Base-by-base conservation (phyloP, 2,113 vertebrate species). In the Hippotragus niger region DNA sequence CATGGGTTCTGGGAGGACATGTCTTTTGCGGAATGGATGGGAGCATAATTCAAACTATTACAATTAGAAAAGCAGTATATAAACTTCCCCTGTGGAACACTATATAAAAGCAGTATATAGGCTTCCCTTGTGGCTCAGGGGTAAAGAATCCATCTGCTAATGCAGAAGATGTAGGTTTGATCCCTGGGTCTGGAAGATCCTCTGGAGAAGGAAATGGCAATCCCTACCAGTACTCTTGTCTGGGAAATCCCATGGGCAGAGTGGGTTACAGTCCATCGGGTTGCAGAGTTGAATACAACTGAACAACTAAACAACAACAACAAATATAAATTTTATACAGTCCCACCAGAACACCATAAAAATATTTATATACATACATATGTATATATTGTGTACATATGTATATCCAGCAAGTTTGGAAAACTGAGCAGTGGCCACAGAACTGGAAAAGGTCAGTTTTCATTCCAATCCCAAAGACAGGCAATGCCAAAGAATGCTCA, bases 11-110 rank as follows among this genome's bases (percentile, higher is more conserved):
- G 15, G 21, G 7, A 74, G 60, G 52, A 40, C 16, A 9, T 53
- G 17, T 45, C 50, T 86, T 74, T 36, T 33, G 2, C 0, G 0
- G 3, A 12, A 40, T 16, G 7, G 4, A 1, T 55, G 0, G 10
- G 12, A 80, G 13, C 25, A 62, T 6, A 25, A 25, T 25, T 47
- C 27, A 17, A 19, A 14, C 58, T 52, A 40, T 6, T 53, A n/a
- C 5, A 25, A 36, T 9, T 14, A 36, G 55, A 90, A 81, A 85
- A 55, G n/a, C 9, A 3, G 15, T 3, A 0, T 19, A 25, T 43
- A 5, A 29, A 10, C 45, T 23, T 21, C 25, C 25, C 23, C 57
- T 58, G 25, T 58, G 57, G 9, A 27, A 58, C 27, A 27, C 25
- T 58, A 27, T 58, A 27, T 58, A 27, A 58, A 27, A 58, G 9